Conservation (phyloP, 2,888 invertebrate species). For the Tipula confusa region DNA sequence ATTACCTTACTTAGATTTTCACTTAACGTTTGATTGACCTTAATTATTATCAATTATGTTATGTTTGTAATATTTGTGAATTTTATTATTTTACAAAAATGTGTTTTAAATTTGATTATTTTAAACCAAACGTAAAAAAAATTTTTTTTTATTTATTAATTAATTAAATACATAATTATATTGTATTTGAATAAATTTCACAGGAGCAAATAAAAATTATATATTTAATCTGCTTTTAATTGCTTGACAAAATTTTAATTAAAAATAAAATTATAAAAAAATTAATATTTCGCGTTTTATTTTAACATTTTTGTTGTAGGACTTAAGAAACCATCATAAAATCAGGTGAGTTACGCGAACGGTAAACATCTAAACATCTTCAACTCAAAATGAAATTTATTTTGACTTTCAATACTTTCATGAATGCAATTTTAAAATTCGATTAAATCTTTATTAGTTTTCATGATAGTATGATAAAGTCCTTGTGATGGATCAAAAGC, state of each 20-base stretch:
- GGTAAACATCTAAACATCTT: no score
- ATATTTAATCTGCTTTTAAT: not conserved
- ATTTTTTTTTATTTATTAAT: not conserved
- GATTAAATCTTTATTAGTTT: no score
- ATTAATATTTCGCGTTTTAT: not conserved
- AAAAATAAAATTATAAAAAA: not conserved
- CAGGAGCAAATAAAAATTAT: not conserved
- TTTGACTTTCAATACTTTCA: no score
- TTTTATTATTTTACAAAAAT: not conserved
- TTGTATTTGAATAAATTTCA: not conserved
- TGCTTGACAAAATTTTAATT: slow-evolving; percentile 3
- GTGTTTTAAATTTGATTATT: not conserved
- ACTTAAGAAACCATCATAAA: no score
- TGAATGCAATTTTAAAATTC: no score
- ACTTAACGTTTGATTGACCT: not conserved
- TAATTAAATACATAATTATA: not conserved
- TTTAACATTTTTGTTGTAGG: no score
- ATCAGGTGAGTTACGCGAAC: no score
- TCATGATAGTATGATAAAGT: no score
- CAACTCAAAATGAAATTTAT: no score
- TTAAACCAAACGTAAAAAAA: not conserved
- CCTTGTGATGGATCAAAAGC: no score
- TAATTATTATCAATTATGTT: not conserved
- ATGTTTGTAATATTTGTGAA: not conserved
- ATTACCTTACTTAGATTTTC: not conserved